Conservation (phyloP, 1,140 invertebrate genomes). For the Sycobia sp. region DNA sequence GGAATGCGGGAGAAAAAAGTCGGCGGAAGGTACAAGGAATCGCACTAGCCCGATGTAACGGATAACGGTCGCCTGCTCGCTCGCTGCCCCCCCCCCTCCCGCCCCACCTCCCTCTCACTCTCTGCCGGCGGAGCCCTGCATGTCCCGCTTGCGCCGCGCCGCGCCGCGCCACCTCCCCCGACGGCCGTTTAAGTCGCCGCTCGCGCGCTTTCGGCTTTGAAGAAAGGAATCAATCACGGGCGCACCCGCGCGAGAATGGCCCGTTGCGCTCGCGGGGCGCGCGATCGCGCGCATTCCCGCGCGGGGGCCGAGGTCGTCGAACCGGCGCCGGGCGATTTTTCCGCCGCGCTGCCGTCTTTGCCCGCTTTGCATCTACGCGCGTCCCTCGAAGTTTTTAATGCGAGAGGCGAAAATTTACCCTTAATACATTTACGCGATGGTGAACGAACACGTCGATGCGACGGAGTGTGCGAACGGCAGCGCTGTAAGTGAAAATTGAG, state of each 20-base stretch:
- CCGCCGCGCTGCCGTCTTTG: not conserved
- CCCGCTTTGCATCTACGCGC: not conserved
- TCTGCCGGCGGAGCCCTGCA: not conserved
- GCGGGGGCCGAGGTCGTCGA: too few species aligned
- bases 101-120: too few species aligned
- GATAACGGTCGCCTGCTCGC: slow-evolving; percentile 17
- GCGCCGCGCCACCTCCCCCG: too few species aligned
- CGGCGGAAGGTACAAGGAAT: slow-evolving; percentile 22
- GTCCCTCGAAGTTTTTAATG: not conserved
- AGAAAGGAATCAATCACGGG: slow-evolving; percentile 19
- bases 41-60: slow-evolving; percentile 21
- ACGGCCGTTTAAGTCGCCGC: too few species aligned
- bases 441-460: too few species aligned
- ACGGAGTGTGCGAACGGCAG: too few species aligned
- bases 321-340: not conserved
- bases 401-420: too few species aligned
- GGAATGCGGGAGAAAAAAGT: slow-evolving; percentile 18
- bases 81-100: too few species aligned
- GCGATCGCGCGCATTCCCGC: too few species aligned
- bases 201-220: not conserved
- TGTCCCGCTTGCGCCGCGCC: too few species aligned
- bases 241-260: not conserved
- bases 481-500: too few species aligned
- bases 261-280: not conserved
- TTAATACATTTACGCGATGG: too few species aligned